These are phyloP conservation scores for Autographa gamma DNA, from an alignment of 2,888 invertebrate species.

Conservation along the genomic window DNA sequence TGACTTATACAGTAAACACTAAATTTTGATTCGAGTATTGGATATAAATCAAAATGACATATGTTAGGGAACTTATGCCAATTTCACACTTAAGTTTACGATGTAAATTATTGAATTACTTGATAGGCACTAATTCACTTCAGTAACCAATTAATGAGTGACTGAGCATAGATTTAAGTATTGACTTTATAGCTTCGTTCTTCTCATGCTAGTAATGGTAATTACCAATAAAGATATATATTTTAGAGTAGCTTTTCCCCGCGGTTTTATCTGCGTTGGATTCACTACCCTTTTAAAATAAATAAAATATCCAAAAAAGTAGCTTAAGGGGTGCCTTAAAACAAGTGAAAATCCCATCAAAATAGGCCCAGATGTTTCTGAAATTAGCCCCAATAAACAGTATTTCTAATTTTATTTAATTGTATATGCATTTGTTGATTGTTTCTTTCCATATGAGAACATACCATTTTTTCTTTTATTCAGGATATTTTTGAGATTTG, in stretches of 20 bases:
- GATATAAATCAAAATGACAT: constrained; percentile 24
- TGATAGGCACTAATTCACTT: background rate
- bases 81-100: background rate
- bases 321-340: too few species aligned
- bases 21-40: constrained; percentile 24
- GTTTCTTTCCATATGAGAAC: too few species aligned
- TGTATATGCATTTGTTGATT: too few species aligned
- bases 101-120: background rate
- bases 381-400: too few species aligned
- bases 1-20: constrained; percentile 29
- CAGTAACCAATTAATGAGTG: background rate
- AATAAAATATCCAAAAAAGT: too few species aligned
- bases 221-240: background rate
- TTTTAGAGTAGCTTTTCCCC: background rate
- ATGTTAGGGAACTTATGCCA: background rate
- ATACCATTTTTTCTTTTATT: background rate
- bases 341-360: too few species aligned
- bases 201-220: background rate
- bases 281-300: background rate
- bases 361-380: too few species aligned
- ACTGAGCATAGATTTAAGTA: background rate
- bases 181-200: background rate
- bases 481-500: background rate
- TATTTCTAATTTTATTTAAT: too few species aligned
- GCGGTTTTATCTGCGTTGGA: too few species aligned